These are phyloP conservation scores for Meriones psammophilus DNA, from an alignment of 2,797 vertebrate genomes.

Conservation along the genomic window DNA sequence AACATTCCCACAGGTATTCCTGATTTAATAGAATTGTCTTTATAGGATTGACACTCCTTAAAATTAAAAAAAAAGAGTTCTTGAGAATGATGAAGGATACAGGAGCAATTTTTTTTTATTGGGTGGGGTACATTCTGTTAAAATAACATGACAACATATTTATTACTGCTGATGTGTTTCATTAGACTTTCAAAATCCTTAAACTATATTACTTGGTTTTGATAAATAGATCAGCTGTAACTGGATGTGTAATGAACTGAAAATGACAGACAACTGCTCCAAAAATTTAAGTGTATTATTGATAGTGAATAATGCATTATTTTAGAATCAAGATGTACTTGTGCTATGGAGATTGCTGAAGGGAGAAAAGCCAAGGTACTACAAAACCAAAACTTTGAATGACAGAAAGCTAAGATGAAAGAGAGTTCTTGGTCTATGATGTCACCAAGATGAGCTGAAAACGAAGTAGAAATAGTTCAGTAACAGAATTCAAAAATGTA, in stretches of 20 bases:
- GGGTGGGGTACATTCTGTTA: neutral
- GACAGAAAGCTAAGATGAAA: constrained; percentile 25
- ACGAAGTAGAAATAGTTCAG: neutral
- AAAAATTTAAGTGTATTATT: neutral
- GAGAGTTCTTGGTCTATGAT: neutral
- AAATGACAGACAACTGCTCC: neutral
- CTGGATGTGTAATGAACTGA: neutral
- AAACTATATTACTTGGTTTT: neutral
- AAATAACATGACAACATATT: neutral
- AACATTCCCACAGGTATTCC: neutral
- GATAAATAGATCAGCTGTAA: constrained; percentile 8
- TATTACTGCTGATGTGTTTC: neutral
- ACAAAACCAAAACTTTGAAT: constrained; percentile 4
- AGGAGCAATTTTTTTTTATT: neutral
- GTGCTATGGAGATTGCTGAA: neutral
- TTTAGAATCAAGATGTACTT: neutral
- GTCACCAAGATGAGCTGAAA: neutral
- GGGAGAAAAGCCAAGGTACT: neutral
- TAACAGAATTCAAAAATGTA: constrained; percentile 4
- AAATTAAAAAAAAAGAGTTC: neutral
- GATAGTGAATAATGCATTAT: neutral
- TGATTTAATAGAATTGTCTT: neutral
- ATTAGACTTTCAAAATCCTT: neutral
- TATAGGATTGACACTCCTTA: neutral
- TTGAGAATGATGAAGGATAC: neutral